phyloP scores from a whole-genome alignment of 1,140 invertebrate species.

The Elymnias hypermnestra region DNA sequence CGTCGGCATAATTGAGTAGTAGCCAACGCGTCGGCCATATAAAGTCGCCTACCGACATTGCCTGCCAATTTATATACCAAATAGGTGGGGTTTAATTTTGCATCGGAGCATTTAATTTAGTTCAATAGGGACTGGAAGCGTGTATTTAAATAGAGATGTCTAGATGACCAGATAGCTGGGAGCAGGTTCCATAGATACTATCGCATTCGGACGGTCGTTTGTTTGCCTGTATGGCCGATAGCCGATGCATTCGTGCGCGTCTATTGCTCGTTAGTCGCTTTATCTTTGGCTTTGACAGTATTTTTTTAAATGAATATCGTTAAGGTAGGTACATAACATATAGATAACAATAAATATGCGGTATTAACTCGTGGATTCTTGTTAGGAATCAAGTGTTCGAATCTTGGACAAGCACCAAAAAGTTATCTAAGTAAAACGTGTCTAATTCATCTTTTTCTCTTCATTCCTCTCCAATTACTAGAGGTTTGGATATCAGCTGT shows the following conservation, averaged over 20 bases:
- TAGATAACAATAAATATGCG: no score
- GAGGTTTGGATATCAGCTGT: no score
- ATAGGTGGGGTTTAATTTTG: constrained; percentile 37
- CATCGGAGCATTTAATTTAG: constrained; percentile 50
- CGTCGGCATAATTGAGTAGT: constrained; percentile 22
- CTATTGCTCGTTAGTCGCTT: constrained; percentile 3
- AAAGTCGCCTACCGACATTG: constrained; percentile 10
- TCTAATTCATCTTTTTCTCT: no score
- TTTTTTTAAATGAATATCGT: not conserved
- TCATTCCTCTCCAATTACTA: no score
- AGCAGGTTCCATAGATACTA: constrained; percentile 43
- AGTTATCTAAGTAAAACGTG: no score
- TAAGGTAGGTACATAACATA: no score
- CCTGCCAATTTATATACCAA: constrained; percentile 33
- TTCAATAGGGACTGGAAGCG: constrained; percentile 34
- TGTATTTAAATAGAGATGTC: constrained; percentile 65
- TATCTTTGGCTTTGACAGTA: constrained; percentile 1
- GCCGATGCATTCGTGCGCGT: constrained; percentile 13
- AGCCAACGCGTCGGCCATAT: constrained; percentile 15
- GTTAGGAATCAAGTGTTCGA: no score
- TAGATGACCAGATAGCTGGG: constrained; percentile 50
- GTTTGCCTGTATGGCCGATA: constrained; percentile 16
- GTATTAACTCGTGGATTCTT: no score
- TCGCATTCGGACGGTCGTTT: constrained; percentile 45
- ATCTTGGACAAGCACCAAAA: no score